Base-by-base conservation (phyloP, 2,888 invertebrate genomes). In the Drosophila meridionalis region DNA sequence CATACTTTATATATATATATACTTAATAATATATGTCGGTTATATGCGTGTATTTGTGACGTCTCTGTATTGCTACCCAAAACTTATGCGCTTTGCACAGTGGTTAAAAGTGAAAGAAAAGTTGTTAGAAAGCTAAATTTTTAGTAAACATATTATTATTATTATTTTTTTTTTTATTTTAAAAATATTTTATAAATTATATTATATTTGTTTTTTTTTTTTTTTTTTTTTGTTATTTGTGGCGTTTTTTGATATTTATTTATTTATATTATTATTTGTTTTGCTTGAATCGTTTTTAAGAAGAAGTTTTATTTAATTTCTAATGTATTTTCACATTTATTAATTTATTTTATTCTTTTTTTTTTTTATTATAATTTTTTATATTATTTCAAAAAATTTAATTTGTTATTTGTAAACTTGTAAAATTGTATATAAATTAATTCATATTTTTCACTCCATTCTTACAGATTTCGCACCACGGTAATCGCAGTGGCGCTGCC, bases 401-500 rank as follows among this genome's bases (percentile, higher is more conserved):
- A 7, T 7, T 42, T n/a, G n/a, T 6, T 14, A 0, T 4, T 40
- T 14, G 14, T 40, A 4, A 5, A 11, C 8, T 4, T 14, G n/a
- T n/a, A n/a, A n/a, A n/a, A n/a, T 38, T 0, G 2, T 6, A n/a
- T 40, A 14, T 7, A 40, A 40, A 40, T 40, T 0, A n/a, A n/a
- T 40, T 14, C 1, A 40, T 40, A n/a, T 42, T 4, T 14, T 42
- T 14, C 38, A 9, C 4, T 3, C 6, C 1, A 4, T 40, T 52
- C 26, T 7, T 3, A 11, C 9, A 3, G 47, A 2, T 0, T 28
- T 62, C 0, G 42, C 2, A 0, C 45, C 78, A 78, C 76, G 79
- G 79, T 75, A 68, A 45, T 8, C 14, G 43, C 50, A 40, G 14
- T 26, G 60, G 50, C 78, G 75, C 64, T 78, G 78, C 47, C 67